These are phyloP conservation scores for Hermatobates lingyangjiaoensis DNA, from an alignment of 1,140 invertebrate genomes.

Conservation along the genomic window DNA sequence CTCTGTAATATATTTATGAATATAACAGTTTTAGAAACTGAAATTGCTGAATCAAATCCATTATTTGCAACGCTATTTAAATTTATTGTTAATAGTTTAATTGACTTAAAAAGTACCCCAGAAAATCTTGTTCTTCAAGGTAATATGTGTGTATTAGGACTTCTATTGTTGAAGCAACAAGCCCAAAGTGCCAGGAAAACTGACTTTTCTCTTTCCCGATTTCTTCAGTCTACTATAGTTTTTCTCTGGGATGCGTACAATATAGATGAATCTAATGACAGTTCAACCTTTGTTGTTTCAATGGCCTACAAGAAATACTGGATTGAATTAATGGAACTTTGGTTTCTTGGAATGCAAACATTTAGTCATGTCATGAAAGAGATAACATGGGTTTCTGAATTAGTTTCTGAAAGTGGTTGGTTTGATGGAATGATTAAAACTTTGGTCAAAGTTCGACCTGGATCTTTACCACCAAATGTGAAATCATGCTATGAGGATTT, in stretches of 20 bases:
- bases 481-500: constrained; percentile 81
- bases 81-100: constrained; percentile 71
- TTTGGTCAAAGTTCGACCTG: constrained; percentile 51
- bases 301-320: constrained; percentile 70
- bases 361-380: constrained; percentile 56
- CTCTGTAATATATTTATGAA: constrained; percentile 86
- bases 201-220: constrained; percentile 69
- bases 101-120: constrained; percentile 59
- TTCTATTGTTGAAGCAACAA: constrained; percentile 67
- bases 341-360: constrained; percentile 87
- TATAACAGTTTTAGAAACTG: constrained; percentile 66
- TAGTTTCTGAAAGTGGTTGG: constrained; percentile 82
- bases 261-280: constrained; percentile 68
- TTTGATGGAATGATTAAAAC: constrained; percentile 65
- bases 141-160: constrained; percentile 61
- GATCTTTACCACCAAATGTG: constrained; percentile 56
- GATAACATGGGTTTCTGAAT: constrained; percentile 76
- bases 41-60: constrained; percentile 52
- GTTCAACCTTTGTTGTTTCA: constrained; percentile 55
- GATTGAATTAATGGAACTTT: constrained; percentile 74
- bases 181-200: constrained; percentile 61
- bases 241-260: constrained; percentile 85
- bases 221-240: constrained; percentile 67
- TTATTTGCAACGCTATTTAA: constrained; percentile 61
- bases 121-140: constrained; percentile 69